A percentile compares a stretch with the other conserved stretches of the same genome.
phyloP scores from a whole-genome alignment of 1,140 invertebrate species.

The Zaprionus nigranus region DNA sequence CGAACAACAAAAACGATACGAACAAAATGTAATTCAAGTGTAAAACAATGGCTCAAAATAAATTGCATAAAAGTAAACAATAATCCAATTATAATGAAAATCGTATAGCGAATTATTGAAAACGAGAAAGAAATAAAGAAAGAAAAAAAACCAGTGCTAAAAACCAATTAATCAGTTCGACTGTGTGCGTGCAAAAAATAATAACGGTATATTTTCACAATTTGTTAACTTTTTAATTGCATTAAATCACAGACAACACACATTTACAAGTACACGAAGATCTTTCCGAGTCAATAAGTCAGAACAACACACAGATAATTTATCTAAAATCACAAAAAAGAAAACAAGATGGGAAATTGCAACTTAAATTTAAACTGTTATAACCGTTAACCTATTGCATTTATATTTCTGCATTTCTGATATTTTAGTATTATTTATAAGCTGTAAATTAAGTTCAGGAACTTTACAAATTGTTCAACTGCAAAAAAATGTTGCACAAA shows the following conservation, averaged over 20 bases:
- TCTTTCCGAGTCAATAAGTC: not conserved
- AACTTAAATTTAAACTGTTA: not conserved
- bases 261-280: not conserved
- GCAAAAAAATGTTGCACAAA: not conserved
- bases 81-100: slow-evolving; percentile 30
- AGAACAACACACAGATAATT: not conserved
- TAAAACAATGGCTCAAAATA: slow-evolving; percentile 55
- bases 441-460: not conserved
- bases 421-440: not conserved
- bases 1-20: slow-evolving; percentile 5
- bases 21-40: slow-evolving; percentile 27
- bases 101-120: slow-evolving; percentile 19
- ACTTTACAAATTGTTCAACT: not conserved
- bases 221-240: not conserved
- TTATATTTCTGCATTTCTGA: not conserved
- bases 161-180: slow-evolving; percentile 16
- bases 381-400: not conserved
- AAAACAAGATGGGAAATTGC: not conserved
- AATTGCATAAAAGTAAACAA: slow-evolving; percentile 34
- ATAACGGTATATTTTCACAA: not conserved
- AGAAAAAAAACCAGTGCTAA: not conserved
- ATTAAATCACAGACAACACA: not conserved
- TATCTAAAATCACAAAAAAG: not conserved
- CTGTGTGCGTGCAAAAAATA: slow-evolving; percentile 14
- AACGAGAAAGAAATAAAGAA: not conserved